These are phyloP conservation scores for Chymomyza costata DNA, from an alignment of 1,140 invertebrate species.

Conservation along the genomic window DNA sequence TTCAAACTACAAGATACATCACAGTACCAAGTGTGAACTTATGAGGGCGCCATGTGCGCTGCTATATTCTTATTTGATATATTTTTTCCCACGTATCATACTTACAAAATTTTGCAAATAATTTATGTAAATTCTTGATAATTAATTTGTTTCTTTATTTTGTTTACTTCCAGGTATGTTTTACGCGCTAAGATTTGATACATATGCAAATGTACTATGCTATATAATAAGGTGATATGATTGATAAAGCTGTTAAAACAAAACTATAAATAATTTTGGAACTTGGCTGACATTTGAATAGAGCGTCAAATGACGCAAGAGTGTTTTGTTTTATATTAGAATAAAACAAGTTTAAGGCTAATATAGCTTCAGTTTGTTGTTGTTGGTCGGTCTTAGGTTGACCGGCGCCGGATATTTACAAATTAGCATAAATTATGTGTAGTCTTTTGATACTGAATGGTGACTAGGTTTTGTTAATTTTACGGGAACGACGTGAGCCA, in stretches of 20 bases:
- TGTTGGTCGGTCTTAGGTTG: too few species aligned
- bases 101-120: slow-evolving; percentile 2
- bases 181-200: slow-evolving; percentile 19
- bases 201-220: slow-evolving; percentile 41
- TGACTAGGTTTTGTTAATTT: too few species aligned
- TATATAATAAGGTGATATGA: slow-evolving; percentile 33
- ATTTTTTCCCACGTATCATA: slow-evolving; percentile 37
- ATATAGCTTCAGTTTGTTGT: too few species aligned
- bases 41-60: slow-evolving; percentile 20
- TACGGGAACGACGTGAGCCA: too few species aligned
- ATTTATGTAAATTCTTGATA: slow-evolving; percentile 31
- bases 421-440: too few species aligned
- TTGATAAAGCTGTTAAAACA: slow-evolving; percentile 57
- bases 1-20: too few species aligned
- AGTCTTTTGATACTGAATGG: too few species aligned
- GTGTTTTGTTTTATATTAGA: too few species aligned
- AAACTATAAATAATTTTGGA: too few species aligned
- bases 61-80: too few species aligned
- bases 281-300: slow-evolving; percentile 12
- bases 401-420: too few species aligned
- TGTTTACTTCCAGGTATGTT: slow-evolving; percentile 39
- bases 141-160: slow-evolving; percentile 33
- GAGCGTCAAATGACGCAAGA: not conserved
- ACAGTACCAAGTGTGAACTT: slow-evolving; percentile 33
- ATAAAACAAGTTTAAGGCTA: too few species aligned